Evolutionary conservation across 1,140 invertebrate genomes (phyloP).

Genomic region (Gerris buenoi): DNA sequence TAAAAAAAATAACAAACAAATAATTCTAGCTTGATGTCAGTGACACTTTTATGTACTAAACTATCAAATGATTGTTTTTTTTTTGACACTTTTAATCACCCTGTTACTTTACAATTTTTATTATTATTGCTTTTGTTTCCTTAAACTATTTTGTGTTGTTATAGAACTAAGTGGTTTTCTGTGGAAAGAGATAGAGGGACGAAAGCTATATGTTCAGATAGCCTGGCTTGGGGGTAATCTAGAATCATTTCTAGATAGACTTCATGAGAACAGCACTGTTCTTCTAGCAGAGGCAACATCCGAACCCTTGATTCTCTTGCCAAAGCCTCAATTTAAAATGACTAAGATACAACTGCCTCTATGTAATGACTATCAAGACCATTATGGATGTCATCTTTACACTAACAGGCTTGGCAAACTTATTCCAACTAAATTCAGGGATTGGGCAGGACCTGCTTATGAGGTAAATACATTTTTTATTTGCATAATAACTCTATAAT

Average conservation of each 20-base stretch:
- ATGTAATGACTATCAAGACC: conserved; percentile 32
- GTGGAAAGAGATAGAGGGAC: conserved; percentile 39
- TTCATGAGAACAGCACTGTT: conserved; percentile 8
- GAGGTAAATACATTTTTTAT: no score
- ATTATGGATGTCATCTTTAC: conserved; percentile 41
- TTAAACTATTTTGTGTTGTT: conserved; percentile 34
- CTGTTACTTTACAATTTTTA: no score
- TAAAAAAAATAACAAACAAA: no score
- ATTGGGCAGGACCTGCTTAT: conserved; percentile 35
- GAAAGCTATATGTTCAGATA: conserved; percentile 46
- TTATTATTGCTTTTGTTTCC: no score
- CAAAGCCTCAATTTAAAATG: conserved; percentile 16
- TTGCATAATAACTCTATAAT: no score
- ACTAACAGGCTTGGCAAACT: conserved; percentile 48
- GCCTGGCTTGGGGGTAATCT: conserved; percentile 33
- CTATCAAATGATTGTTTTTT: no score
- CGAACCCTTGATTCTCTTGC: neutral
- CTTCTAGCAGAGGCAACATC: neutral
- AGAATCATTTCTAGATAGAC: conserved; percentile 26
- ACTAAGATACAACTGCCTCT: conserved; percentile 39
- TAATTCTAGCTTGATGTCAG: no score
- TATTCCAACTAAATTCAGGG: conserved; percentile 40
- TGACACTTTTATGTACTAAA: no score
- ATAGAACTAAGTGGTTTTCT: conserved; percentile 37
- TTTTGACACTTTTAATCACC: no score